Evolutionary conservation across 2,888 invertebrate genomes (phyloP).

Genomic region (Strigamia maritima): DNA sequence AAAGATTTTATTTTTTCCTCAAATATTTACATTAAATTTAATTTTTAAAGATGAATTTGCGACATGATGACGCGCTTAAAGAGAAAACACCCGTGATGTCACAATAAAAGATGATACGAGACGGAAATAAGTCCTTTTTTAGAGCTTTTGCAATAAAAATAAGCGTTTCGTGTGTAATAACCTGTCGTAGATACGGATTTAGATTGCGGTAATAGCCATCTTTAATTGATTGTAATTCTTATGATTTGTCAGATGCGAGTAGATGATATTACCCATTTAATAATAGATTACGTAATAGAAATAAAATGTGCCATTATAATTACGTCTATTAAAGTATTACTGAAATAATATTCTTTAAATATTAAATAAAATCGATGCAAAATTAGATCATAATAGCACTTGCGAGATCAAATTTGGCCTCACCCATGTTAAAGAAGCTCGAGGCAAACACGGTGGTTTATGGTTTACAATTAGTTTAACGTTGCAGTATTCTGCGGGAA

Average conservation of each 20-base stretch:
- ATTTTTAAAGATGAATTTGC: too few relatives aligned
- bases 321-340: too few relatives aligned
- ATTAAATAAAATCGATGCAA: background rate
- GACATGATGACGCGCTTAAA: too few relatives aligned
- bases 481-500: background rate
- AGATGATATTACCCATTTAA: background rate
- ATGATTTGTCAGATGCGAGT: background rate
- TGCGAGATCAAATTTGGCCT: background rate
- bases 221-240: slow-evolving; percentile 9
- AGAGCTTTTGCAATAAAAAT: background rate
- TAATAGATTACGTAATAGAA: background rate
- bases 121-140: background rate
- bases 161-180: background rate
- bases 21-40: too few relatives aligned
- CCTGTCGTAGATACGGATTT: background rate
- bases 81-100: background rate
- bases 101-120: background rate
- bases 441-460: background rate
- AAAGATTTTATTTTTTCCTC: too few relatives aligned
- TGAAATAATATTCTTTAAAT: background rate
- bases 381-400: background rate
- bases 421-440: background rate
- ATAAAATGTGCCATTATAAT: background rate
- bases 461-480: background rate
- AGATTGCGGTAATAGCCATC: background rate